phyloP scores from a whole-genome alignment of 1,140 invertebrate genomes.

The Pachypsylla venusta region DNA sequence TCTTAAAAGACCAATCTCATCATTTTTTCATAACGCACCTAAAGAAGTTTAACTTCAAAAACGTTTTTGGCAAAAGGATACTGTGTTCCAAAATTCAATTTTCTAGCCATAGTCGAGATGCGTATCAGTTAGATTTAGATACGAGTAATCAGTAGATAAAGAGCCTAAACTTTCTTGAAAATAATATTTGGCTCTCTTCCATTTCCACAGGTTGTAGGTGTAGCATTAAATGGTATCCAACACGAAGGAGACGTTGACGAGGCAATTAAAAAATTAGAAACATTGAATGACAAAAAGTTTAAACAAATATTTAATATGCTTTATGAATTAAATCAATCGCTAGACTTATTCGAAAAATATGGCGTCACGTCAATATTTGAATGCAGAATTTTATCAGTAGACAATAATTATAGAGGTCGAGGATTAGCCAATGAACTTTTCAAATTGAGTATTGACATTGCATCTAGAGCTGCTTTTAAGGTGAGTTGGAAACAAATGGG shows the following conservation, averaged over 20 bases:
- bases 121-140: not conserved
- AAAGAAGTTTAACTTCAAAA: no score
- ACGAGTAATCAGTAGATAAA: not conserved
- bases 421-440: constrained; percentile 56
- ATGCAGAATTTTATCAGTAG: constrained; percentile 59
- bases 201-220: constrained; percentile 42
- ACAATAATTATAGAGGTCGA: constrained; percentile 45
- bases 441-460: constrained; percentile 43
- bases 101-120: not conserved
- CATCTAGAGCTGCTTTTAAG: constrained; percentile 47
- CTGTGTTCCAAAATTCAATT: no score
- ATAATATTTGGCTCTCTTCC: not conserved
- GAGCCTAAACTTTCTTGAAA: not conserved
- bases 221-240: constrained; percentile 45
- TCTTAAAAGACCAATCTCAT: no score
- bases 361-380: constrained; percentile 58
- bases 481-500: no score
- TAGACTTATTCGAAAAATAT: constrained; percentile 45
- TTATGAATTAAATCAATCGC: constrained; percentile 41
- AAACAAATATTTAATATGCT: constrained; percentile 48
- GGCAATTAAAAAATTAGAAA: constrained; percentile 38
- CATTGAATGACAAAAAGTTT: constrained; percentile 42
- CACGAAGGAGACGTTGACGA: constrained; percentile 40
- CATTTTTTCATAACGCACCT: no score
- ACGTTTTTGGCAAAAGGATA: no score